Percentiles rank a stretch among this genome's conserved stretches.
Evolutionary conservation across 2,888 invertebrate genomes (phyloP).

Genomic region (Acleris sparsana): DNA sequence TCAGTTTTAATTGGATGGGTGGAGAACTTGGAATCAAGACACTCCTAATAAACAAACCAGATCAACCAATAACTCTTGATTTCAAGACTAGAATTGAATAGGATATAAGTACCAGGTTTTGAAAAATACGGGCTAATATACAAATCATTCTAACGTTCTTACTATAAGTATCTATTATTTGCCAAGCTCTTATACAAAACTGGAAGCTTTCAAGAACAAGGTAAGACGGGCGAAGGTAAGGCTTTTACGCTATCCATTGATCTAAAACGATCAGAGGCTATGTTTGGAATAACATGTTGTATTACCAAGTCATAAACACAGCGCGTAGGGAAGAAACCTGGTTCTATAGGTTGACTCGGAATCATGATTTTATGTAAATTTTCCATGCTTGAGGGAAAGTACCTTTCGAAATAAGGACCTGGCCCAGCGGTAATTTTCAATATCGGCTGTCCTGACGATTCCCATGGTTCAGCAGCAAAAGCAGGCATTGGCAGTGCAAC

Average conservation of each 20-base stretch:
- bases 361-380: slow-evolving; percentile 21
- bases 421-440: not conserved
- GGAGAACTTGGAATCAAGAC: slow-evolving; percentile 86
- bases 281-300: slow-evolving; percentile 26
- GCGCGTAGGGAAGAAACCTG: slow-evolving; percentile 2
- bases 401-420: slow-evolving; percentile 11
- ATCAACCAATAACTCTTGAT: slow-evolving; percentile 82
- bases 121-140: not conserved
- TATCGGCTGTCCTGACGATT: not conserved
- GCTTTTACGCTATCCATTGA: slow-evolving; percentile 18
- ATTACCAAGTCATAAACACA: slow-evolving; percentile 25
- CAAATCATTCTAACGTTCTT: too few species aligned
- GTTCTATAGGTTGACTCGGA: slow-evolving; percentile 12
- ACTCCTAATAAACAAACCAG: slow-evolving; percentile 91
- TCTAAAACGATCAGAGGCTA: slow-evolving; percentile 19
- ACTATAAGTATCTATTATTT: too few species aligned
- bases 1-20: slow-evolving; percentile 86
- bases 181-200: not conserved
- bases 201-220: slow-evolving; percentile 16
- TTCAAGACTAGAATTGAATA: slow-evolving; percentile 47
- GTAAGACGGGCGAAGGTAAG: slow-evolving; percentile 13
- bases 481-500: not conserved
- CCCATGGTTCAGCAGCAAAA: slow-evolving; percentile 12
- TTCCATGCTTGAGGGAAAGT: slow-evolving; percentile 12
- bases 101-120: not conserved